Evolutionary conservation across 2,888 invertebrate species (phyloP).

Genomic region (Helicoverpa assulta): DNA sequence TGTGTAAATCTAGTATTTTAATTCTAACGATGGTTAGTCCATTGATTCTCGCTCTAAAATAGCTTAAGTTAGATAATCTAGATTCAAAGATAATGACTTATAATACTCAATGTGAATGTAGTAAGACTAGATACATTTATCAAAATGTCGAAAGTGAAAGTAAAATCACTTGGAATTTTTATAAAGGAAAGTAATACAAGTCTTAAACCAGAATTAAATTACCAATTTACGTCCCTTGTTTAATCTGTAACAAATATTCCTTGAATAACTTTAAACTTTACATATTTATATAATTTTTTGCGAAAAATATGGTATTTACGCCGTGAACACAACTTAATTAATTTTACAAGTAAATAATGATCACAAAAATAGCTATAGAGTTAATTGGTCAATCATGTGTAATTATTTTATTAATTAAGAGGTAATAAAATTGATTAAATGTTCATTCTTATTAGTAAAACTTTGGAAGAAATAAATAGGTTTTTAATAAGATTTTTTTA

Average conservation of each 20-base stretch:
- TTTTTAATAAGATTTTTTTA: too few species aligned
- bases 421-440: too few species aligned
- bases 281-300: conserved; percentile 4
- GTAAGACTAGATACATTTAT: conserved; percentile 10
- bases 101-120: background rate
- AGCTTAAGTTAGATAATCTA: background rate
- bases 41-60: too few species aligned
- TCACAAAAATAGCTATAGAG: background rate
- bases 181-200: conserved; percentile 33
- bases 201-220: conserved; percentile 13
- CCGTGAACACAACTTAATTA: background rate
- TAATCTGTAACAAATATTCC: conserved; percentile 10
- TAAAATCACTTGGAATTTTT: conserved; percentile 15
- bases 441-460: too few species aligned
- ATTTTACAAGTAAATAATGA: conserved; percentile 3
- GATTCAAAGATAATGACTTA: too few species aligned
- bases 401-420: too few species aligned
- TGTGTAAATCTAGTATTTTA: background rate
- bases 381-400: background rate
- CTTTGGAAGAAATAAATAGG: too few species aligned
- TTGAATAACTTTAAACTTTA: background rate
- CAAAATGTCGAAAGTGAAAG: conserved; percentile 32
- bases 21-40: background rate
- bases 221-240: background rate
- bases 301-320: background rate